Evolutionary conservation across 2,888 invertebrate genomes (phyloP), one percentile per base, ranked within the genome.

Genomic region (Lasioglossum zephyrum): DNA sequence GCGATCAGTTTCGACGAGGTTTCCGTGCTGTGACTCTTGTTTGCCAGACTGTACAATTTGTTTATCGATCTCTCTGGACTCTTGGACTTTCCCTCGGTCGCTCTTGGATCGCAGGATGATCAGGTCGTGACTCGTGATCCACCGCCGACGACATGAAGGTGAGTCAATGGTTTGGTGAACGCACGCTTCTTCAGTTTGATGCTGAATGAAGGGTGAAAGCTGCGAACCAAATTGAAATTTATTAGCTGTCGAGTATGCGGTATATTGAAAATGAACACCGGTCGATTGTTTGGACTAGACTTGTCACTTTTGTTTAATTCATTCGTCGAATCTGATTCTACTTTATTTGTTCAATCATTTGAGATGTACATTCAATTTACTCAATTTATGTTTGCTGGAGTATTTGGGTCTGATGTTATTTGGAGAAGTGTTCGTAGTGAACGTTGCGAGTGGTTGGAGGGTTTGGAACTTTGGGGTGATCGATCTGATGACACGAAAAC

Each of bases 61-160:
- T 18, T 63, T 41, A 2, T n/a, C 16, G 69, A 22, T 8, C n/a
- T n/a, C 53, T 47, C 69, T 47, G 57, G 80, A 22, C 47, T 53
- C n/a, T 47, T 63, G 73, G 26, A 76, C 70, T 66, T n/a, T 18
- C 57, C 73, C 53, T 22, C 26, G 66, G n/a, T 60, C 66, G 44
- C 79, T 82, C 72, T 82, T 87, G 81, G 77, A 69, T 49, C 57
- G 77, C 72, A 57, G 79, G 49, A 75, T 26, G 53, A 53, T 9
- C 11, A 77, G 73, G 39, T 84, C 69, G 79, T 82, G 79, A 82
- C 63, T 66, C 73, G 84, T 77, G 73, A 63, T 69, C 69, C 63
- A 26, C 77, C 75, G 47, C 70, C 73, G 47, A 31, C 74, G 87
- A 82, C 26, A 91, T 91, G 91, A 91, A 91, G 91, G 91, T 91